phyloP scores from a whole-genome alignment of 2,113 vertebrate species.

The Physeter macrocephalus region DNA sequence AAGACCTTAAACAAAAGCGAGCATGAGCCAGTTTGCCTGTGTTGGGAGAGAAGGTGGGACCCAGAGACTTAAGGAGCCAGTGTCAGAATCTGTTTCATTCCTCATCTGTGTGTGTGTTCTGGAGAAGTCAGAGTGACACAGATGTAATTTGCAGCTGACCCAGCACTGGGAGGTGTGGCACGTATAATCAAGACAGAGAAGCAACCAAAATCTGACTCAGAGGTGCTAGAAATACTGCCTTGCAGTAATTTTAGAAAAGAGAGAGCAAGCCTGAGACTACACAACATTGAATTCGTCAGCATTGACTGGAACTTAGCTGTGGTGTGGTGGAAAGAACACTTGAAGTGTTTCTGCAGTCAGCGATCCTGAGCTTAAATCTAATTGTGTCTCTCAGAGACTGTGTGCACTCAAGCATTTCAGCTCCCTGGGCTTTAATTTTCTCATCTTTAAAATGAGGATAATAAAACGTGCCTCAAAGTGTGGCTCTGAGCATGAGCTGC shows the following conservation, averaged over 20 bases:
- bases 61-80: not conserved
- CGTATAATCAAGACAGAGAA: not conserved
- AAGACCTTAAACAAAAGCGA: not conserved
- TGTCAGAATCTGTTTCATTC: not conserved
- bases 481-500: not conserved
- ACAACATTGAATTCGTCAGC: not conserved
- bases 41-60: not conserved
- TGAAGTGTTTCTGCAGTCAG: not conserved
- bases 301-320: not conserved
- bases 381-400: not conserved
- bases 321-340: not conserved
- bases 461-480: not conserved
- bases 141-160: not conserved
- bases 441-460: conserved; percentile 7
- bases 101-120: conserved; percentile 26
- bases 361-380: conserved; percentile 6
- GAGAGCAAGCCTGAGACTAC: not conserved
- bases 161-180: not conserved
- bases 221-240: conserved; percentile 41
- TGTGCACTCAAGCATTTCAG: not conserved
- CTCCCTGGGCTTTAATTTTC: not conserved
- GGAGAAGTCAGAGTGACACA: conserved; percentile 13
- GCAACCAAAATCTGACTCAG: conserved; percentile 47
- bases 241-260: conserved; percentile 17
- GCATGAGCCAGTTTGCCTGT: not conserved